Percentiles rank a stretch among this genome's conserved stretches.
phyloP scores from a whole-genome alignment of 1,140 invertebrate species.

The Tetragnatha versicolor region DNA sequence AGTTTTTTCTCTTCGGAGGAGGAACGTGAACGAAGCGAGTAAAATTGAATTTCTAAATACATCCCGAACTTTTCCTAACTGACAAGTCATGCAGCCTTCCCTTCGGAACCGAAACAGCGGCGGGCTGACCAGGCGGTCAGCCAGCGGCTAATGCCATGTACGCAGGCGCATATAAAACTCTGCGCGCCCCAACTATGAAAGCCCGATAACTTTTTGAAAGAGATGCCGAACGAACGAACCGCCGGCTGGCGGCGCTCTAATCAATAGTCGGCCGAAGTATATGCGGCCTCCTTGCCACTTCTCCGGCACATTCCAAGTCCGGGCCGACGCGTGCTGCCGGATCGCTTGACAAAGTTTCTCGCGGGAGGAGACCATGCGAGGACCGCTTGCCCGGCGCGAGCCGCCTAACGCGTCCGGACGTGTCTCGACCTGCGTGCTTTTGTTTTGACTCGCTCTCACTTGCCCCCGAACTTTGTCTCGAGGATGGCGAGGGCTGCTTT shows the following conservation, averaged over 20 bases:
- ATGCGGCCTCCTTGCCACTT: neutral
- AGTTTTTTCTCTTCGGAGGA: too few species aligned
- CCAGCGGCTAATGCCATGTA: constrained; percentile 22
- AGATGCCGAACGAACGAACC: constrained; percentile 3
- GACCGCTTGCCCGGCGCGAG: neutral
- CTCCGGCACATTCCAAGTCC: neutral
- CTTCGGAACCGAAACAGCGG: too few species aligned
- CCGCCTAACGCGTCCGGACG: neutral
- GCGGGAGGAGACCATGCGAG: neutral
- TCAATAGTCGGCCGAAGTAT: constrained; percentile 27
- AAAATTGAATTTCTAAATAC: too few species aligned
- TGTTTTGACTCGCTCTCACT: too few species aligned
- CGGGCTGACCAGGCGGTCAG: too few species aligned
- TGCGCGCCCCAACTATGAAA: constrained; percentile 24
- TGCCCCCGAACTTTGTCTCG: too few species aligned
- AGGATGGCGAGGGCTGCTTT: too few species aligned
- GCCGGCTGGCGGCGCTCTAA: constrained; percentile 26
- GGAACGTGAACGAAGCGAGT: too few species aligned
- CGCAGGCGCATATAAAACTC: constrained; percentile 16
- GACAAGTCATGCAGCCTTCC: too few species aligned
- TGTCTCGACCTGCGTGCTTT: too few species aligned
- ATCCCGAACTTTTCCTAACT: too few species aligned
- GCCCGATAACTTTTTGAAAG: constrained; percentile 39
- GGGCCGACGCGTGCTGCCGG: neutral
- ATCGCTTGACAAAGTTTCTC: neutral